Percentiles rank a stretch among this genome's conserved stretches.
phyloP scores from a whole-genome alignment of 2,888 invertebrate species.

The Crocallis elinguaria region DNA sequence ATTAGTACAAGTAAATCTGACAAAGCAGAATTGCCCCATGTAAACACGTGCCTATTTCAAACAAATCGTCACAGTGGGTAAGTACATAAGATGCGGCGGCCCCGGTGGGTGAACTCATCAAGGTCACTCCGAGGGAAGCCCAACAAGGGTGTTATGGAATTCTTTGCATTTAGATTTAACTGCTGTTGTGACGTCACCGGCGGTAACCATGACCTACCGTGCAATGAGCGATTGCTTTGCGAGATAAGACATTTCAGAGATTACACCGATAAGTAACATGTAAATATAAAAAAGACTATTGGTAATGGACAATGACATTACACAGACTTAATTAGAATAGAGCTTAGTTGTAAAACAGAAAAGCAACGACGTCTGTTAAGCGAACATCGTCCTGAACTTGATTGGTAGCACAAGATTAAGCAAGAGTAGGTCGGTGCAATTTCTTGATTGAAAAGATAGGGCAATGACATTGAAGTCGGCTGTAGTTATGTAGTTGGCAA shows the following conservation, averaged over 20 bases:
- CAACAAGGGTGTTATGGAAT: conserved; percentile 60
- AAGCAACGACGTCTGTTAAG: background rate
- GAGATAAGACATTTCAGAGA: background rate
- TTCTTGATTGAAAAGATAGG: conserved; percentile 35
- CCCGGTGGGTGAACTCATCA: conserved; percentile 66
- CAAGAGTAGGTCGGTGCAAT: conserved; percentile 28
- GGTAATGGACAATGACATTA: background rate
- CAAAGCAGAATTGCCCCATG: conserved; percentile 14
- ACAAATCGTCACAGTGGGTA: conserved; percentile 58
- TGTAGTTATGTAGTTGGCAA: conserved; percentile 37
- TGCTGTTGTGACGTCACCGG: conserved; percentile 34
- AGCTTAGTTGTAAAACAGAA: background rate
- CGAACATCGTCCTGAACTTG: conserved; percentile 9
- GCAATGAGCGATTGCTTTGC: conserved; percentile 20
- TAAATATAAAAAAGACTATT: background rate
- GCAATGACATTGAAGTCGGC: conserved; percentile 35
- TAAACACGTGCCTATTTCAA: conserved; percentile 45
- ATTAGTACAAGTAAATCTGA: conserved; percentile 12
- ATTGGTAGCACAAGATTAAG: conserved; percentile 32
- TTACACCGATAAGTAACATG: background rate
- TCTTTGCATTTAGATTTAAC: conserved; percentile 51
- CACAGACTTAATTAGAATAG: background rate
- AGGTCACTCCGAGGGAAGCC: conserved; percentile 66
- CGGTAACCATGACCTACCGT: conserved; percentile 27
- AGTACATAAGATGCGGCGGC: conserved; percentile 63